Evolutionary conservation across 2,113 vertebrate genomes (phyloP).

Genomic region (Gobiocypris rarus): DNA sequence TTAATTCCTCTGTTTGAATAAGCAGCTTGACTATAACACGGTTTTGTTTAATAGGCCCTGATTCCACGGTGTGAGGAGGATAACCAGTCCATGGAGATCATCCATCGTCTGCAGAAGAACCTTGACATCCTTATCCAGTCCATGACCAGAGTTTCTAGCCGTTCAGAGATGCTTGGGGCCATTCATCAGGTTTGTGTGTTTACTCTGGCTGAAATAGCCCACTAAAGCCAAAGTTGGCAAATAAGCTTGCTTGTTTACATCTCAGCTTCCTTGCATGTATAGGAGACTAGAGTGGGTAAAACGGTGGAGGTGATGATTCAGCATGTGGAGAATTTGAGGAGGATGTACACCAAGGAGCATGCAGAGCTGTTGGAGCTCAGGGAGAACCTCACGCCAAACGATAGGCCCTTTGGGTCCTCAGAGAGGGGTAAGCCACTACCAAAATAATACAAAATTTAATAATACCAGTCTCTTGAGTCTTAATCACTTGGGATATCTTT

Average conservation of each 20-base stretch:
- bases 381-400: constrained; percentile 84
- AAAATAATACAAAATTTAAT: background rate
- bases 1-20: background rate
- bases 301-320: constrained; percentile 98
- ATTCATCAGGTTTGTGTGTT: constrained; percentile 87
- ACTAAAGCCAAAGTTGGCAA: background rate
- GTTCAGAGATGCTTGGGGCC: constrained; percentile 94
- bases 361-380: constrained; percentile 89
- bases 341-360: constrained; percentile 92
- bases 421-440: constrained; percentile 69
- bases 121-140: constrained; percentile 88
- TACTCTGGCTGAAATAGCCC: background rate
- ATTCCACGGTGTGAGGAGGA: constrained; percentile 88
- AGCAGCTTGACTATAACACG: background rate
- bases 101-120: constrained; percentile 89
- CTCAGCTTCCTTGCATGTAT: constrained; percentile 6
- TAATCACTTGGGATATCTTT: constrained; percentile 3
- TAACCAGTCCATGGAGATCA: constrained; percentile 88
- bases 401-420: constrained; percentile 79
- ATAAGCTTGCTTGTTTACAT: background rate
- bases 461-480: background rate
- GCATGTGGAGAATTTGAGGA: constrained; percentile 94
- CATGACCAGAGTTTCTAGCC: constrained; percentile 85
- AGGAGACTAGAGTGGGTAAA: constrained; percentile 93
- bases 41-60: constrained; percentile 76